Base-by-base conservation (phyloP, 2,797 vertebrate species). In the Eulemur albifrons region DNA sequence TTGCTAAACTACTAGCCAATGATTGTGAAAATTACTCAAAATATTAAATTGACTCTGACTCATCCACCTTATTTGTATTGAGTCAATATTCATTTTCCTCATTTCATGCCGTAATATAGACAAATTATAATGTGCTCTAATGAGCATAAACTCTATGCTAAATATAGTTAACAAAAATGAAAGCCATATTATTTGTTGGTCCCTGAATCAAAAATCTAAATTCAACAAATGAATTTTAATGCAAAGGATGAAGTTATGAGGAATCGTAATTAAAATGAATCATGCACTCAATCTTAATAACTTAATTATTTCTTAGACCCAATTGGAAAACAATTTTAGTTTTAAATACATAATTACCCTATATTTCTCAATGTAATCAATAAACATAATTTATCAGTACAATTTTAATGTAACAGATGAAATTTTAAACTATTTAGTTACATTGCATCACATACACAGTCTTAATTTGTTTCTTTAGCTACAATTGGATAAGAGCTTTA, bases 181-280 rank as follows among this genome's bases (percentile, higher is more conserved):
- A 70, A 75, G 67, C 40, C 23, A 14, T 63, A 77, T 69, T 73
- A 69, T 38, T 94, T 93, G 5, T 85, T 72, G 4, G 23, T 77
- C 4, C 70, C 35, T 69, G 23, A 93, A 59, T 65, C 23, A 80
- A 92, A 95, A 63, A 18, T 61, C 7, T 79, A 73, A 76, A 91
- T 92, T 90, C 92, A 30, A 88, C n/a, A 92, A 88, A 57, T 38
- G 32, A 38, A 79, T 88, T 61, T 88, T 95, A 59, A 77, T 13
- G 1, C 92, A 83, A 94, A 67, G 4, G 1, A 82, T 90, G 10
- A 96, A 43, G 13, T 85, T 92, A 32, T 40, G 38, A 95, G 11
- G 14, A 7, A 0, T 2, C 25, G 32, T 50, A 69, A 45, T 52
- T 86, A 82, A 81, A 94, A 75, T 45, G 3, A 82, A 38, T 45